Evolutionary conservation across 2,113 vertebrate genomes (phyloP), one percentile per base, ranked within the genome.

Genomic region (Poeciliopsis prolifica): DNA sequence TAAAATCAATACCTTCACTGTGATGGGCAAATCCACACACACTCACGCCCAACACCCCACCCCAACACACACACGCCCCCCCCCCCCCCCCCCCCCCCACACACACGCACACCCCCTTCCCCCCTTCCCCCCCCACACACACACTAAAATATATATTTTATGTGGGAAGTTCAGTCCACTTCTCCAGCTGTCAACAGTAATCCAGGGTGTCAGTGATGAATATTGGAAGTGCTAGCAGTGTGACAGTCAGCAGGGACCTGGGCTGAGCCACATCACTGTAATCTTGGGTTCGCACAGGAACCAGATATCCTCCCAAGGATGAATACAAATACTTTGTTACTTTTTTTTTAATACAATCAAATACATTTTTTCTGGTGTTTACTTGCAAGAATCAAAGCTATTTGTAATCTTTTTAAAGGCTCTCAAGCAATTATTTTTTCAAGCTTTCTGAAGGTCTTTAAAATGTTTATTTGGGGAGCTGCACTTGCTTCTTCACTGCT

Each of bases 1-100:
- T 3, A 31, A 71, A 82, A 89, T 85, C 84, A 82, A 89, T 86
- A 82, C 33, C 61, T 61, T 77, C 63, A 64, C 72, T 79, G 70
- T 68, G 81, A 83, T 72, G 80, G 70, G 31, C 61, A 67, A 78
- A 66, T 70, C 19, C 68, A 70, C 40, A 44, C 5, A 61, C 12
- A 61, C 15, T 51, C 28, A 70, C 72, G 58, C 28, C 48, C 31
- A 1, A 8, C 31, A 3, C 4, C 30, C 30, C 31, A 1, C 33
- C 31, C 30, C 30, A 3, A 29, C 29, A 29, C 29, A 70, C 40
- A 44, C 5, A 61, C 11, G 48, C 28, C 28, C 28, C 28, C 28
- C 28, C 28, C 28, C 1, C 28, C 1, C 28, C 28, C 28, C 28
- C 28, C 28, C 28, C 1, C 71, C 30, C 30, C 31, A 1, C 33